phyloP scores from a whole-genome alignment of 2,888 invertebrate genomes.

The Hydroisotoma schaefferi region DNA sequence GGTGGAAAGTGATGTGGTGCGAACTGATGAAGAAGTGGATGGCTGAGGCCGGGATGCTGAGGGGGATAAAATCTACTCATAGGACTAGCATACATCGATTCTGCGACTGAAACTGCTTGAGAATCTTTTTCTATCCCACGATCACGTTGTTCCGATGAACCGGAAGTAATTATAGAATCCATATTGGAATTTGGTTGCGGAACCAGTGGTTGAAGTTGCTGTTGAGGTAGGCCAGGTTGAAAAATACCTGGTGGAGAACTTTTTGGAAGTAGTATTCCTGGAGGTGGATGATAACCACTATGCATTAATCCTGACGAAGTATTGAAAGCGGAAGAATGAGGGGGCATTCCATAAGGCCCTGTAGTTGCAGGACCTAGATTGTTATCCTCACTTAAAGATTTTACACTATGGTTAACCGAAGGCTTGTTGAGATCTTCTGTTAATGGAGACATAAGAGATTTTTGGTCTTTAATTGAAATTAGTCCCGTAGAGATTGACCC shows the following conservation, averaged over 20 bases:
- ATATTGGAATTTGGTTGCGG: constrained; percentile 22
- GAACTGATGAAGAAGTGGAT: constrained; percentile 32
- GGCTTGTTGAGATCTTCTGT: constrained; percentile 44
- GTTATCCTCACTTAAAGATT: constrained; percentile 25
- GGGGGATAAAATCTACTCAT: constrained; percentile 43
- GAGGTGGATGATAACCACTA: constrained; percentile 31
- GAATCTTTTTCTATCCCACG: constrained; percentile 33
- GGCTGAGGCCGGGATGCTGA: constrained; percentile 27
- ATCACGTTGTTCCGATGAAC: constrained; percentile 28
- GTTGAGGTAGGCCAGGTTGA: constrained; percentile 31
- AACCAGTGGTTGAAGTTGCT: constrained; percentile 21
- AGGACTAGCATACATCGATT: constrained; percentile 47
- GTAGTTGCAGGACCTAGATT: constrained; percentile 4
- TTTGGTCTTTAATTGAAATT: constrained; percentile 47
- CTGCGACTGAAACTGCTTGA: constrained; percentile 19
- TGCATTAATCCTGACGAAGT: constrained; percentile 12
- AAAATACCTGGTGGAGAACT: constrained; percentile 33
- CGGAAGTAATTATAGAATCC: constrained; percentile 44
- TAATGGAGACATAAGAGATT: constrained; percentile 47
- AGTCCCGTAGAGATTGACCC: constrained; percentile 26
- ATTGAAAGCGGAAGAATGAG: constrained; percentile 9
- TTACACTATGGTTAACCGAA: constrained; percentile 16
- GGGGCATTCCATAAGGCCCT: constrained; percentile 4
- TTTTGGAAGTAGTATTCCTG: constrained; percentile 35
- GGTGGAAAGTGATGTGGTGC: constrained; percentile 32